These are phyloP conservation scores for Nephrotoma appendiculata DNA, from an alignment of 2,888 invertebrate genomes.

Conservation along the genomic window DNA sequence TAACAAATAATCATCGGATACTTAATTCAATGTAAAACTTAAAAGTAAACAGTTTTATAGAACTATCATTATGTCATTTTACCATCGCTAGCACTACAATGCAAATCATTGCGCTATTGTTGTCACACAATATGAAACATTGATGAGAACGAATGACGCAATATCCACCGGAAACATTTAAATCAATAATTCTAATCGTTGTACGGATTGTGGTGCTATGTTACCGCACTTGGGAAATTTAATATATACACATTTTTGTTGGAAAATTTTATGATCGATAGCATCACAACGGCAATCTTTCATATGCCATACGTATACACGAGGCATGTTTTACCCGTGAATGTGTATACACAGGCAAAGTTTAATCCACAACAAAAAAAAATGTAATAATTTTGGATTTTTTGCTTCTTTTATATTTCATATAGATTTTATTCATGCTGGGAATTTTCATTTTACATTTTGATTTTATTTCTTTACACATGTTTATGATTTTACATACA, in stretches of 20 bases:
- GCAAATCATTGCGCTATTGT: no score
- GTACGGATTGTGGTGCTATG: background rate
- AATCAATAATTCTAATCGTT: background rate
- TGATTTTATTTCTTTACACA: no score
- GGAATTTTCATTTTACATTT: background rate
- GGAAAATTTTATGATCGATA: background rate
- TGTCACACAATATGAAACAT: background rate
- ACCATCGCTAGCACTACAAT: no score
- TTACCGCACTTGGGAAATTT: background rate
- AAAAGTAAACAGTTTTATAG: background rate
- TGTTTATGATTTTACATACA: background rate
- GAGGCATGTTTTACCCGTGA: background rate
- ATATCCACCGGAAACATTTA: background rate
- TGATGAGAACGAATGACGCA: background rate
- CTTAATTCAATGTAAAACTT: background rate
- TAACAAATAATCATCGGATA: no score
- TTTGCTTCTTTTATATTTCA: background rate
- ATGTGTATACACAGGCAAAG: background rate
- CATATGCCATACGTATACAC: background rate
- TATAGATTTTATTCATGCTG: background rate
- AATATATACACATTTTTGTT: background rate
- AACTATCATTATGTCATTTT: background rate
- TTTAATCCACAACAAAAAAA: background rate
- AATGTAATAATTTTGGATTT: background rate
- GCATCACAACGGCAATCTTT: background rate